phyloP scores from a whole-genome alignment of 2,113 vertebrate species.

The Limnothrissa miodon region DNA sequence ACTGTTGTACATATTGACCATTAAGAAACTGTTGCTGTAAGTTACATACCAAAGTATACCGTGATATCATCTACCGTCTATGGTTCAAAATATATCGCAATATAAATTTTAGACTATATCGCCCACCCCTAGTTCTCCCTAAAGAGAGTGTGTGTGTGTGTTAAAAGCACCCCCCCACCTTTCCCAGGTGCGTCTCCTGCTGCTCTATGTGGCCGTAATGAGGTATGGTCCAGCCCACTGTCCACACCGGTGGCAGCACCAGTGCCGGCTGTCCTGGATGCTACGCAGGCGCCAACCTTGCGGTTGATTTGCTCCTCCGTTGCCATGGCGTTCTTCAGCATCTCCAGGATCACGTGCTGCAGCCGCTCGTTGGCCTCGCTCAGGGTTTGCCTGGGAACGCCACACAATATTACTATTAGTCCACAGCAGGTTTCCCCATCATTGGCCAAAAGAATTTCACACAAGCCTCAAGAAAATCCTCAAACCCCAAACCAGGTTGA shows the following conservation, averaged over 20 bases:
- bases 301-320: constrained; percentile 80
- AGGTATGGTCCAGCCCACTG: constrained; percentile 21
- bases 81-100: no score
- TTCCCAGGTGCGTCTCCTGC: constrained; percentile 57
- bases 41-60: no score
- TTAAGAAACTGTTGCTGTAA: no score
- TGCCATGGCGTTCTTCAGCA: constrained; percentile 69
- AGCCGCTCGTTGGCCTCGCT: constrained; percentile 73
- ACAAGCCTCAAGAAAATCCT: no score
- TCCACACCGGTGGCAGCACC: background rate
- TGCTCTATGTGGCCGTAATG: constrained; percentile 27
- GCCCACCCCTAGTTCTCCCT: no score
- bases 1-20: no score
- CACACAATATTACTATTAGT: background rate
- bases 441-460: background rate
- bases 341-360: constrained; percentile 78
- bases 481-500: no score
- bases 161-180: constrained; percentile 46
- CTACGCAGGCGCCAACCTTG: constrained; percentile 70
- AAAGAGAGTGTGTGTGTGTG: background rate
- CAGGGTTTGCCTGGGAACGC: constrained; percentile 68
- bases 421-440: background rate
- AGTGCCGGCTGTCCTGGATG: constrained; percentile 49
- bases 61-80: no score
- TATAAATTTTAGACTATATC: no score